Percentiles rank a stretch among this genome's conserved stretches.
Conservation (phyloP, 2,888 invertebrate genomes). For the Ichneumoninae sp. region DNA sequence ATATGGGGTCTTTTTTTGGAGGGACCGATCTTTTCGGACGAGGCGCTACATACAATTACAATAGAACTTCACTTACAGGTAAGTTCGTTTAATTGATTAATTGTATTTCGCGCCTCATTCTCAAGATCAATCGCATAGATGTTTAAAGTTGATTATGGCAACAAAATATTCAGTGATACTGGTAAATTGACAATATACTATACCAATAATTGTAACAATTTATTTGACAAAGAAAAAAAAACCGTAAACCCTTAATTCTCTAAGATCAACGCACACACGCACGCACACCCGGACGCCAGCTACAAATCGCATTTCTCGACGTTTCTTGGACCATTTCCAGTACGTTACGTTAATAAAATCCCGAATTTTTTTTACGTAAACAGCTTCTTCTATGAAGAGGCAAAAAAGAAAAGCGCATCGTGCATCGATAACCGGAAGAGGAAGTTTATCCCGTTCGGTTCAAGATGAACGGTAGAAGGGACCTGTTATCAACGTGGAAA, state of each 20-base stretch:
- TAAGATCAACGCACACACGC: background rate
- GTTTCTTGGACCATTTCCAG: no score
- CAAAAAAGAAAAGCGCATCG: background rate
- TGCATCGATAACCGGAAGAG: slow-evolving; percentile 30
- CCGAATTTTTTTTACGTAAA: no score
- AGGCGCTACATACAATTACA: background rate
- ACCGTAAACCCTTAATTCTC: background rate
- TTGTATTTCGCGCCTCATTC: slow-evolving; percentile 15
- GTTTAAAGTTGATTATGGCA: slow-evolving; percentile 49
- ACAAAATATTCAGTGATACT: background rate
- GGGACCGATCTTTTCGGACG: slow-evolving; percentile 50
- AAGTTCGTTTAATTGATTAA: no score
- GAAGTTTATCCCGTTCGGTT: slow-evolving; percentile 30
- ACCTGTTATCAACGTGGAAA: slow-evolving; percentile 38
- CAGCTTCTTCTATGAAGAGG: background rate
- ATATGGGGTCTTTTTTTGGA: slow-evolving; percentile 15
- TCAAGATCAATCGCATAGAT: slow-evolving; percentile 55
- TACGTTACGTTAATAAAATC: no score
- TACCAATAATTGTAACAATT: background rate
- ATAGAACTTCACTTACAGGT: no score
- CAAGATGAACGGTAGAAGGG: slow-evolving; percentile 23
- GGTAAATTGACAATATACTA: background rate
- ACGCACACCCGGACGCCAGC: no score
- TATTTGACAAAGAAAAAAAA: background rate
- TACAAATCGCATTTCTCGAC: no score